Percentiles rank a stretch among this genome's conserved stretches.
Evolutionary conservation across 2,888 invertebrate species (phyloP).

Genomic region (Drosophila affinis): DNA sequence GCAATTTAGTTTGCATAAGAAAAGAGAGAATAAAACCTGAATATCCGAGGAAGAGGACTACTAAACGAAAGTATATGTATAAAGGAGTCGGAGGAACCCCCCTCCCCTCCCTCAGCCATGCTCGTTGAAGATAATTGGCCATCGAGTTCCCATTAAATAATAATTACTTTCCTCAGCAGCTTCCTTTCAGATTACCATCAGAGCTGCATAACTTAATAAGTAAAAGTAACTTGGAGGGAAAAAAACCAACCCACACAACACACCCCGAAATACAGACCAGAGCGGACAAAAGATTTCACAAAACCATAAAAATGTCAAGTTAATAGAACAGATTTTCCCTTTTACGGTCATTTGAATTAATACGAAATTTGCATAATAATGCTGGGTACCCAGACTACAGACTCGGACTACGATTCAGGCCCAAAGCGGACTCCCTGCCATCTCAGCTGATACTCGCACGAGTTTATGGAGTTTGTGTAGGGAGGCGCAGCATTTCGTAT

Average conservation of each 20-base stretch:
- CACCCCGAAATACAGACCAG: slow-evolving; percentile 25
- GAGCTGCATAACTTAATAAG: slow-evolving; percentile 41
- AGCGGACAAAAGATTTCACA: slow-evolving; percentile 61
- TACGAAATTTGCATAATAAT: slow-evolving; percentile 72
- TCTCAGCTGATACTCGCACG: slow-evolving; percentile 38
- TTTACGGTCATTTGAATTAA: slow-evolving; percentile 65
- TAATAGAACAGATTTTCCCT: slow-evolving; percentile 52
- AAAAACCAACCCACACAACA: slow-evolving; percentile 2
- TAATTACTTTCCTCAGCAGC: slow-evolving; percentile 19
- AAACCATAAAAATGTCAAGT: slow-evolving; percentile 61
- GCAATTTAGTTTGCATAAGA: slow-evolving; percentile 29
- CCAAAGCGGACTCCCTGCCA: slow-evolving; percentile 21
- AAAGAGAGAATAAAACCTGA: slow-evolving; percentile 1
- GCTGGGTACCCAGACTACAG: slow-evolving; percentile 33
- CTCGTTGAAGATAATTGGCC: background rate
- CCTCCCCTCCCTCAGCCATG: too few species aligned
- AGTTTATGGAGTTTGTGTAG: slow-evolving; percentile 17
- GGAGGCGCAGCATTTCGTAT: slow-evolving; percentile 53
- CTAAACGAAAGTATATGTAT: background rate
- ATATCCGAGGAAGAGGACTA: background rate
- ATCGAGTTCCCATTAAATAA: background rate
- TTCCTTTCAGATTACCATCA: slow-evolving; percentile 20
- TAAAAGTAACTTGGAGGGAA: slow-evolving; percentile 36
- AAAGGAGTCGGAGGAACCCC: background rate
- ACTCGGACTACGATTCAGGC: slow-evolving; percentile 25